Evolutionary conservation across 2,888 invertebrate genomes (phyloP).

Genomic region (Spicauda simplicius): DNA sequence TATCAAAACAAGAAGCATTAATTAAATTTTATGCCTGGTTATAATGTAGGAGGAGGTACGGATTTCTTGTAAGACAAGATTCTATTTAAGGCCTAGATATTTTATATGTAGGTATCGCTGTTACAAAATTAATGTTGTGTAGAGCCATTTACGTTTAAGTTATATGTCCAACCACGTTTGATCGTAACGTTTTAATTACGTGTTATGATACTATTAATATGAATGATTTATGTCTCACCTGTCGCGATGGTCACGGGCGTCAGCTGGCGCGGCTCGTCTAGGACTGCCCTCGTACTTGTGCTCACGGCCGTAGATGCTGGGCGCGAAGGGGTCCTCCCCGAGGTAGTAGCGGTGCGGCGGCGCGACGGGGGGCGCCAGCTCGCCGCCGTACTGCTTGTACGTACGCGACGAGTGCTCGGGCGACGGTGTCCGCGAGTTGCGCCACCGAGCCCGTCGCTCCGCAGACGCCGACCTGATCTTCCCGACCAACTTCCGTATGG

Average conservation of each 20-base stretch:
- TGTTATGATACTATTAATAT: not conserved
- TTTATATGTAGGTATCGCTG: constrained; percentile 39
- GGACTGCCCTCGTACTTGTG: constrained; percentile 91
- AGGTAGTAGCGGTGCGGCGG: constrained; percentile 92
- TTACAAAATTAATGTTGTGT: constrained; percentile 39
- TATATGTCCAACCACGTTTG: not conserved
- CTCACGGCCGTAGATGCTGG: constrained; percentile 93
- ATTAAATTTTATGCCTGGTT: constrained; percentile 64
- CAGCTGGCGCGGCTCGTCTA: constrained; percentile 71
- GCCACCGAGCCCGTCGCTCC: constrained; percentile 88
- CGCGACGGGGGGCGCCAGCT: constrained; percentile 75
- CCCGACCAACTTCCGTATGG: constrained; percentile 92
- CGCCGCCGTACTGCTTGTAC: constrained; percentile 80
- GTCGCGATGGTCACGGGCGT: constrained; percentile 76
- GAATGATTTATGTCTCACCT: constrained; percentile 63
- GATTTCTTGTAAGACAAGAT: constrained; percentile 65
- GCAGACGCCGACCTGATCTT: constrained; percentile 90
- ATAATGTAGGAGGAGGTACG: constrained; percentile 64
- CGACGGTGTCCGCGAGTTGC: constrained; percentile 85
- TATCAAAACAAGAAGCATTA: constrained; percentile 63
- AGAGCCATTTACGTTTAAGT: constrained; percentile 34
- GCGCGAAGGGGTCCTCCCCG: constrained; percentile 94
- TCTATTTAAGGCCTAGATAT: constrained; percentile 66
- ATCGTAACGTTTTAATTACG: constrained; percentile 8
- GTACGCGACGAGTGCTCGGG: constrained; percentile 83